Evolutionary conservation across 2,113 vertebrate species (phyloP).

Genomic region (Panthera leo): DNA sequence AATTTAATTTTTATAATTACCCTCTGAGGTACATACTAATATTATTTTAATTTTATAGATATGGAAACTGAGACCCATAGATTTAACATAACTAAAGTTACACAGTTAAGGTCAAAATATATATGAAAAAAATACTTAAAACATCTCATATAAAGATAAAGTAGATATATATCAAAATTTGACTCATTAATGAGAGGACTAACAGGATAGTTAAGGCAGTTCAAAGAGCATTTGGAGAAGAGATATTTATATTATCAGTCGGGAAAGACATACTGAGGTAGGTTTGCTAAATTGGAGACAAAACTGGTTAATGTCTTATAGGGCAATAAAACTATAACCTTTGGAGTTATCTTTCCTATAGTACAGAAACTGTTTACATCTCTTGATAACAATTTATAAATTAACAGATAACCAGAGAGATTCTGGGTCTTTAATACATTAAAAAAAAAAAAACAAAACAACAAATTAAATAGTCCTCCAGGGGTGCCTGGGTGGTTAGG

Average conservation of each 20-base stretch:
- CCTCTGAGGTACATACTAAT: neutral
- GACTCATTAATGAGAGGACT: neutral
- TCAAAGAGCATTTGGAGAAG: neutral
- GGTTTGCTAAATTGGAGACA: conserved; percentile 1
- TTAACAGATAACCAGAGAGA: neutral
- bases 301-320: neutral
- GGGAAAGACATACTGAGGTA: neutral
- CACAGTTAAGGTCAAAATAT: neutral
- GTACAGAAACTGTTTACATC: neutral
- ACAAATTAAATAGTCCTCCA: neutral
- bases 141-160: neutral
- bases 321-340: neutral
- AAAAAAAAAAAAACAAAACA: neutral
- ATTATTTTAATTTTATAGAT: neutral
- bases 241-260: neutral
- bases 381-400: neutral
- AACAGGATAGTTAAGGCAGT: neutral
- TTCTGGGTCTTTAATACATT: neutral
- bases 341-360: neutral
- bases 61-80: neutral
- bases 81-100: neutral
- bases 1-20: neutral
- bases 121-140: conserved; percentile 5
- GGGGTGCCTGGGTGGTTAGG: too few relatives aligned
- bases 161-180: neutral